Evolutionary conservation across 2,888 invertebrate species (phyloP), one percentile per base, ranked within the genome.

Genomic region (Chymomyza amoena): DNA sequence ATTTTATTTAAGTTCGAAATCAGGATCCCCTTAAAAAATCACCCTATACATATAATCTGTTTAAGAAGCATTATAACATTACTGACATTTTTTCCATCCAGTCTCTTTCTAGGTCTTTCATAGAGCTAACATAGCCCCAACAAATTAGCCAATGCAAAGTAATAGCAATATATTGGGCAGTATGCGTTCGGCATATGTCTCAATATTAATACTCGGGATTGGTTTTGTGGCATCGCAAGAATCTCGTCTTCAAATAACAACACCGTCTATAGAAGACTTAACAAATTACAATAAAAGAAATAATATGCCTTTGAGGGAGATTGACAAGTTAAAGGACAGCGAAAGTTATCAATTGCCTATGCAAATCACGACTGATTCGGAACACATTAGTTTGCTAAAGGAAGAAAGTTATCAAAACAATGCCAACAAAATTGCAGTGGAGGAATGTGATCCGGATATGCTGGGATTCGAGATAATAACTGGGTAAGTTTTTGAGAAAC

Each of bases 401-500:
- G 39, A 45, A 45, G 39, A 45, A 13, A 45, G 13, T 45, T 45
- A 45, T 45, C 39, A 45, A 45, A 45, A 2, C 10, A 13, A 10
- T 10, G 10, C 39, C 13, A 45, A 45, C 39, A 45, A 45, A 45
- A 45, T 45, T 45, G 13, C 2, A 45, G 13, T 45, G 69, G 96
- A 96, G 89, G 96, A 96, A 92, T 97, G 97, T 91, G 96, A 97
- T 92, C 94, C 96, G 63, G 97, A 97, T 92, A 96, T 96, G 95
- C 94, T 96, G 86, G 96, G 97, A 81, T 97, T 97, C 92, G 97
- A 97, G 93, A 94, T 98, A 90, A 95, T 97, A 88, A 97, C 97
- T 79, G 97, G 96, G 94, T 94, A 92, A 93, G 92, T 89, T 71
- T 50, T 52, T 13, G 28, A 20, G 51, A 20, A 45, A 2, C 9